Evolutionary conservation across 2,888 invertebrate genomes (phyloP).

Genomic region (Cacoxenus indagator): DNA sequence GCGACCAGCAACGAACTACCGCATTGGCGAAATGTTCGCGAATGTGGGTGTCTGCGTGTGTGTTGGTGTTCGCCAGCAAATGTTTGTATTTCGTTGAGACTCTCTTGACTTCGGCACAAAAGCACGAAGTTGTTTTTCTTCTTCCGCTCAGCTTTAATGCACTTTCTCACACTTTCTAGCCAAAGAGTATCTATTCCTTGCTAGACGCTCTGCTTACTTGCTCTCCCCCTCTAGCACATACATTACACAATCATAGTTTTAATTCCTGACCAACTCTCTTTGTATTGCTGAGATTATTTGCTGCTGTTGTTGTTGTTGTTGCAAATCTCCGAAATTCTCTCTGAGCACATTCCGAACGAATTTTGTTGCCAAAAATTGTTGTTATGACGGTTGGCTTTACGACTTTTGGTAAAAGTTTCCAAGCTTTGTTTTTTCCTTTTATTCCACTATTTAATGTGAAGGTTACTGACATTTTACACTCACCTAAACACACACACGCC

Average conservation of each 20-base stretch:
- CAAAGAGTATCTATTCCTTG: background rate
- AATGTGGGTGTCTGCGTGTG: slow-evolving; percentile 25
- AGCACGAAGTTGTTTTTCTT: background rate
- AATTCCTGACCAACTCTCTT: background rate
- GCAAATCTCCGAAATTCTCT: too few species aligned
- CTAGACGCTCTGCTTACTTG: background rate
- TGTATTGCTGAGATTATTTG: too few species aligned
- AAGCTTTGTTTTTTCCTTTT: too few species aligned
- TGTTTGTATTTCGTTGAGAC: background rate
- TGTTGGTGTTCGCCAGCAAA: background rate
- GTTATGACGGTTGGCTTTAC: slow-evolving; percentile 4
- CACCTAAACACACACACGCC: too few species aligned
- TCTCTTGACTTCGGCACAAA: background rate
- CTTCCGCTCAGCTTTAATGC: too few species aligned
- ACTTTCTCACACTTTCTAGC: too few species aligned
- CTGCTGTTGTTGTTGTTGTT: too few species aligned
- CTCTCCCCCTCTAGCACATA: too few species aligned
- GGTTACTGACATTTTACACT: slow-evolving; percentile 47
- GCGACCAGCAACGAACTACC: slow-evolving; percentile 17
- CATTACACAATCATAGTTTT: too few species aligned
- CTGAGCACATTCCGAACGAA: background rate
- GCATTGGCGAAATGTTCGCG: slow-evolving; percentile 32
- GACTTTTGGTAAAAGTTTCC: background rate
- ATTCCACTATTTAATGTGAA: slow-evolving; percentile 39
- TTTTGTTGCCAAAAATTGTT: background rate